These are phyloP conservation scores for Tipula vernalis DNA, from an alignment of 2,888 invertebrate species.

Conservation along the genomic window DNA sequence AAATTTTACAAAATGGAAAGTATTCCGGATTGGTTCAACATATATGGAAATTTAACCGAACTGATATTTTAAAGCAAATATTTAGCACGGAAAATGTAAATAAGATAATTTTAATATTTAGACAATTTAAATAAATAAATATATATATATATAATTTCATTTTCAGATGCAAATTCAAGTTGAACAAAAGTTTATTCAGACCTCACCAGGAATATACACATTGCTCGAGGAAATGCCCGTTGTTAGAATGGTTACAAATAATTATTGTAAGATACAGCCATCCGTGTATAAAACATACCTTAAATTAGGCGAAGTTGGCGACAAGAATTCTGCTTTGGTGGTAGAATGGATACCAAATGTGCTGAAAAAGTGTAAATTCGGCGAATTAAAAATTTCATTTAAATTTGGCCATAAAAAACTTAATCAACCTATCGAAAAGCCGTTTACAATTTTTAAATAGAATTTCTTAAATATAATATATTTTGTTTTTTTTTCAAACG, in stretches of 20 bases:
- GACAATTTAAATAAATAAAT: not conserved
- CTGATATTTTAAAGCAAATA: constrained; percentile 57
- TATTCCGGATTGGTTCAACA: constrained; percentile 55
- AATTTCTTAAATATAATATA: not conserved
- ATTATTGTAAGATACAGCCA: constrained; percentile 22
- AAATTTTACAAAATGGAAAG: constrained; percentile 48
- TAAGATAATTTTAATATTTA: constrained; percentile 1
- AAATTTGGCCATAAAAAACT: constrained; percentile 51
- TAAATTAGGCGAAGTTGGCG: constrained; percentile 19
- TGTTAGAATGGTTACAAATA: not conserved
- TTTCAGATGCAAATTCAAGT: constrained; percentile 47
- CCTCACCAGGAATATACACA: constrained; percentile 45
- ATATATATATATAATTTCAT: not conserved
- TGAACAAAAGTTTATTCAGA: constrained; percentile 49
- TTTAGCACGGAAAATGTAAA: constrained; percentile 52
- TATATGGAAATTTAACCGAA: constrained; percentile 58
- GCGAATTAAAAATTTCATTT: constrained; percentile 58
- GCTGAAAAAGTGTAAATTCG: constrained; percentile 52
- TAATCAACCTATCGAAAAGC: constrained; percentile 13
- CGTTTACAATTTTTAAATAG: not conserved
- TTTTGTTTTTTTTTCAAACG: not conserved
- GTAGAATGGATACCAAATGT: constrained; percentile 69
- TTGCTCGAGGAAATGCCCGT: not conserved
- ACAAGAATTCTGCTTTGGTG: constrained; percentile 40
- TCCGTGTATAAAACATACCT: constrained; percentile 25